These are phyloP conservation scores for Neodiprion lecontei DNA, from an alignment of 1,140 invertebrate species.

Conservation along the genomic window DNA sequence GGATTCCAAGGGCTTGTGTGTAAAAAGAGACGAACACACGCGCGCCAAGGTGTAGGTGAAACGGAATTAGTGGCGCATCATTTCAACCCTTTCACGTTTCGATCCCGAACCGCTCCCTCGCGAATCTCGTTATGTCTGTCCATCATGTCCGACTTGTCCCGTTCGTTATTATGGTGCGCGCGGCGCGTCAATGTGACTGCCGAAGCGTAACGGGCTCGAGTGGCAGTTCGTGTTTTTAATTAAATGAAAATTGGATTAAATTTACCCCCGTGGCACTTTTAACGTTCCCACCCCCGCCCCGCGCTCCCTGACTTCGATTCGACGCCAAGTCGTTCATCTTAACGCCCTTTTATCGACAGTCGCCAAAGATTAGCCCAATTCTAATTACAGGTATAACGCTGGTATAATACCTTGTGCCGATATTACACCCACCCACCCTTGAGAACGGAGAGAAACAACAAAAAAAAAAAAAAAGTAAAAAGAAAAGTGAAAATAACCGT, in stretches of 20 bases:
- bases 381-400: not conserved
- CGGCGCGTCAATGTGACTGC: not conserved
- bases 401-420: no score
- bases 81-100: not conserved
- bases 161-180: constrained; percentile 9
- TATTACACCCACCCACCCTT: no score
- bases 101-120: not conserved
- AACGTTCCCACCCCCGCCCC: not conserved
- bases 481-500: no score
- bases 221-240: constrained; percentile 7
- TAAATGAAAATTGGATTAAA: constrained; percentile 2
- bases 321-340: not conserved
- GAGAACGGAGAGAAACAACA: no score
- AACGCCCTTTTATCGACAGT: not conserved
- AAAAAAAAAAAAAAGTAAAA: no score
- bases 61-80: constrained; percentile 7
- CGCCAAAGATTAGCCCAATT: not conserved
- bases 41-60: not conserved
- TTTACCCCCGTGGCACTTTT: not conserved
- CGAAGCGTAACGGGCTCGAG: not conserved
- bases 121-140: constrained; percentile 12
- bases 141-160: constrained; percentile 20
- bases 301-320: not conserved
- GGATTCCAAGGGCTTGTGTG: not conserved
- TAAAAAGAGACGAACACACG: not conserved